These are phyloP conservation scores for Lycopodina hypogea DNA, from an alignment of 37 sponge, comb jelly and placozoan species.

Conservation along the genomic window DNA sequence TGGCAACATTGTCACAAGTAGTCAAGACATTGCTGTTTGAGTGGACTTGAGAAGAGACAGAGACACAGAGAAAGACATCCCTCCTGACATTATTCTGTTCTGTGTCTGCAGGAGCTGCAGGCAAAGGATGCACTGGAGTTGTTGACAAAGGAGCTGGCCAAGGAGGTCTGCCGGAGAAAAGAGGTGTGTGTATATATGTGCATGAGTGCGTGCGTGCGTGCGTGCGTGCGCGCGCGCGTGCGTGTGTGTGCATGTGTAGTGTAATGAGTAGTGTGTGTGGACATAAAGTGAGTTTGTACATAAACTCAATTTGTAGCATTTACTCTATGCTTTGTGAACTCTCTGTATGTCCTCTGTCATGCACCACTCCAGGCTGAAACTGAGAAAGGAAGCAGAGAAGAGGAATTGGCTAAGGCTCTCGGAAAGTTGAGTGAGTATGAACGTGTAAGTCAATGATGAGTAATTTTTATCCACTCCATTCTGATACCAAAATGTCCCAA, in stretches of 20 bases:
- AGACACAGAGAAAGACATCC: background rate
- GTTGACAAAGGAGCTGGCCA: conserved; percentile 4
- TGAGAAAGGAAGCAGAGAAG: conserved; percentile 28
- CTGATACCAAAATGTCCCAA: background rate
- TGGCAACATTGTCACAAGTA: no score
- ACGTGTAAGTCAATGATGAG: conserved; percentile 2
- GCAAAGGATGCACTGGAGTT: background rate
- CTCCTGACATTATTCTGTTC: background rate
- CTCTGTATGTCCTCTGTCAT: no score
- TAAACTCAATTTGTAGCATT: no score
- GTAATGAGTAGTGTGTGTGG: no score
- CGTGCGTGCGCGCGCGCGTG: no score
- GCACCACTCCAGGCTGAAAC: conserved; percentile 13
- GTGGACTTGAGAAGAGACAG: background rate
- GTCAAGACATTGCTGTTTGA: no score
- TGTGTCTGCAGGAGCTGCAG: conserved; percentile 1
- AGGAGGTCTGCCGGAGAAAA: conserved; percentile 10
- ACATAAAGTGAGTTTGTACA: no score
- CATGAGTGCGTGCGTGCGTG: no score
- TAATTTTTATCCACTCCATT: background rate
- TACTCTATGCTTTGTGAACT: no score
- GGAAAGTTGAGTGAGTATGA: conserved; percentile 43
- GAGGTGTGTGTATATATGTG: background rate
- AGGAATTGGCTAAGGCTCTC: conserved; percentile 25
- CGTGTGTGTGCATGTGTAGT: no score